A percentile compares a stretch with the other conserved stretches of the same genome.
phyloP scores from a whole-genome alignment of 2,888 invertebrate genomes.

The Cantharis lateralis region DNA sequence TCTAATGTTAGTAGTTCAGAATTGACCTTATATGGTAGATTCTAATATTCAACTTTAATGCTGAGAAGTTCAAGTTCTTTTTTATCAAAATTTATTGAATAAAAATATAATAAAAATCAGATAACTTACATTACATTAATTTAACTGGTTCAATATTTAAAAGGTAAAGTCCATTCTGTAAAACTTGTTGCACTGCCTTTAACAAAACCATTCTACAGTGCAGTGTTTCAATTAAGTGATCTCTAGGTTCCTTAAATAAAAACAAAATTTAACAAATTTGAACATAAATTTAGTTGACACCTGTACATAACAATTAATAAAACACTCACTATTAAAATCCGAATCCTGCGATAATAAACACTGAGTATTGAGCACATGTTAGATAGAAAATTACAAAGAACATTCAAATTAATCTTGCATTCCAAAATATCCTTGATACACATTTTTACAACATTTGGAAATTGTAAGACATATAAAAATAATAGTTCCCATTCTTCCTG shows the following conservation, averaged over 20 bases:
- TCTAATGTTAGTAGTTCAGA: too few species aligned
- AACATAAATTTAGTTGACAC: neutral
- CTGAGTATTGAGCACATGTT: constrained; percentile 70
- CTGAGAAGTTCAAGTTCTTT: too few species aligned
- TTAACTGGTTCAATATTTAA: constrained; percentile 71
- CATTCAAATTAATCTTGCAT: constrained; percentile 66
- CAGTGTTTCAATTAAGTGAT: constrained; percentile 69
- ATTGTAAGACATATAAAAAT: constrained; percentile 68
- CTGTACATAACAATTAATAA: neutral
- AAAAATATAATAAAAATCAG: neutral
- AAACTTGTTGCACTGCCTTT: constrained; percentile 65
- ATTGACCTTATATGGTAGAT: too few species aligned
- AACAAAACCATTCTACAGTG: constrained; percentile 73
- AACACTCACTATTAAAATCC: constrained; percentile 69
- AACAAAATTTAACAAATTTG: neutral
- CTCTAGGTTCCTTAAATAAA: constrained; percentile 67
- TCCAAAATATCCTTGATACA: constrained; percentile 58
- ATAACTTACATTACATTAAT: constrained; percentile 63
- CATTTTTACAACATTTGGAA: constrained; percentile 64
- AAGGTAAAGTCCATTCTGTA: constrained; percentile 66
- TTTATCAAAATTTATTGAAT: neutral
- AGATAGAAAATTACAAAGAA: constrained; percentile 67
- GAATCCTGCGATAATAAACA: constrained; percentile 72
- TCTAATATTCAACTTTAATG: too few species aligned
- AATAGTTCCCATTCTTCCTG: constrained; percentile 81